Conservation (phyloP, 2,888 invertebrate species). For the Synergus itoensis region DNA sequence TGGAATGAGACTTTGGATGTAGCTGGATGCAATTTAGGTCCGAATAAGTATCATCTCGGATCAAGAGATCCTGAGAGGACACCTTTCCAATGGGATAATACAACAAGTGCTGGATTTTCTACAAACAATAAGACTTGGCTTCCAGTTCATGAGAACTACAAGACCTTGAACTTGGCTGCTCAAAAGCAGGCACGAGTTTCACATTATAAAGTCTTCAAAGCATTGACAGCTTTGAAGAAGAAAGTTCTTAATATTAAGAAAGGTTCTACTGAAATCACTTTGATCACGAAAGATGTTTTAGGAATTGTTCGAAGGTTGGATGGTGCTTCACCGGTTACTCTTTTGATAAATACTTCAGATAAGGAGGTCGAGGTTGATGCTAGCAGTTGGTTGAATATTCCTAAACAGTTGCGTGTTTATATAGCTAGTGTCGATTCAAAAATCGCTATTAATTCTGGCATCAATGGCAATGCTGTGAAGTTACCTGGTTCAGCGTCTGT, state of each 20-base stretch:
- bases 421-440: slow-evolving; percentile 60
- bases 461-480: slow-evolving; percentile 50
- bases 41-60: slow-evolving; percentile 79
- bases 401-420: slow-evolving; percentile 58
- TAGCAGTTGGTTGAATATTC: slow-evolving; percentile 61
- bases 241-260: slow-evolving; percentile 75
- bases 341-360: slow-evolving; percentile 63
- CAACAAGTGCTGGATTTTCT: slow-evolving; percentile 83
- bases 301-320: slow-evolving; percentile 61
- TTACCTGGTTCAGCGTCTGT: slow-evolving; percentile 65
- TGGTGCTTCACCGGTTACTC: slow-evolving; percentile 52
- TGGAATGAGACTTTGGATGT: slow-evolving; percentile 84
- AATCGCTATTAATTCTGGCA: slow-evolving; percentile 44
- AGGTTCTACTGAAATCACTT: slow-evolving; percentile 73
- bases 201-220: slow-evolving; percentile 82
- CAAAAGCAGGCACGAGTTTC: slow-evolving; percentile 80
- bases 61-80: slow-evolving; percentile 85
- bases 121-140: slow-evolving; percentile 82
- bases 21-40: slow-evolving; percentile 84
- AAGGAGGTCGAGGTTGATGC: slow-evolving; percentile 58
- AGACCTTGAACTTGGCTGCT: slow-evolving; percentile 80
- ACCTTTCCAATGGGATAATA: slow-evolving; percentile 83
- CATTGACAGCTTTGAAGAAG: slow-evolving; percentile 79
- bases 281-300: slow-evolving; percentile 59
- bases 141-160: slow-evolving; percentile 83